Conservation (phyloP, 2,797 vertebrate species). For the Capromys pilorides region DNA sequence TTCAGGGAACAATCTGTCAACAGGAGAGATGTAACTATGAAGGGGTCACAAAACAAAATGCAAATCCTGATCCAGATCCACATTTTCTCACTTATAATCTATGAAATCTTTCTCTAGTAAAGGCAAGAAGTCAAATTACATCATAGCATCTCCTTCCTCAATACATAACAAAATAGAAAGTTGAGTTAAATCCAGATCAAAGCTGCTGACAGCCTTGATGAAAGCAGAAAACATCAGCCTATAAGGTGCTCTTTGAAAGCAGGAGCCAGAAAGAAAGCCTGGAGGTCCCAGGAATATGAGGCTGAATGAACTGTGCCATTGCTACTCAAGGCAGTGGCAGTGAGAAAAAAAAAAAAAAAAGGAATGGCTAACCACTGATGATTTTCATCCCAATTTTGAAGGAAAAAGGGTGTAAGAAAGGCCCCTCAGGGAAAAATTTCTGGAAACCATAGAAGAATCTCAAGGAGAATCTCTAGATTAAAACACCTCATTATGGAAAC, state of each 20-base stretch:
- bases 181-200: not conserved
- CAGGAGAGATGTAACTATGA: not conserved
- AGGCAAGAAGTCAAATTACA: not conserved
- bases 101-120: conserved; percentile 7
- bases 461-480: not conserved
- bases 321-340: not conserved
- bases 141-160: not conserved
- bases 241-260: not conserved
- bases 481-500: not conserved
- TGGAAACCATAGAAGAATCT: not conserved
- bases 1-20: not conserved
- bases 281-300: not conserved
- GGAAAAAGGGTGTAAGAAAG: not conserved
- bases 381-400: not conserved
- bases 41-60: not conserved
- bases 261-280: not conserved
- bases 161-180: conserved; percentile 14
- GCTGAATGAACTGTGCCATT: not conserved
- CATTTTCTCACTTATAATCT: not conserved
- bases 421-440: not conserved
- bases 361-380: not conserved
- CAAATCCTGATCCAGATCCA: not conserved
- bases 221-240: not conserved
- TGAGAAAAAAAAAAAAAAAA: not conserved
- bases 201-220: not conserved